Evolutionary conservation across 1,140 invertebrate species (phyloP).

Genomic region (Drosophila rhopaloa): DNA sequence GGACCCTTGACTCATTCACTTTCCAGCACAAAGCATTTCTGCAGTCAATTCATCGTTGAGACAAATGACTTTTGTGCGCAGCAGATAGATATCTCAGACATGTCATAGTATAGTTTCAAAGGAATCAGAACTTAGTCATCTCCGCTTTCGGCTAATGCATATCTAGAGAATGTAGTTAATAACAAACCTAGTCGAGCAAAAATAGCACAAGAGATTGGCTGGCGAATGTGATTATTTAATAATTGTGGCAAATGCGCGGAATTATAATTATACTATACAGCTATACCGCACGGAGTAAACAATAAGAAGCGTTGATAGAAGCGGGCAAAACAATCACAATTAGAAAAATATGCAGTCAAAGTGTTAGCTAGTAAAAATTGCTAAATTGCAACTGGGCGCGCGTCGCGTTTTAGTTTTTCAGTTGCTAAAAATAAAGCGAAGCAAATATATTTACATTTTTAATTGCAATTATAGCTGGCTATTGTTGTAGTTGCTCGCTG

Average conservation of each 20-base stretch:
- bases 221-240: constrained; percentile 79
- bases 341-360: constrained; percentile 65
- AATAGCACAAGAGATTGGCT: constrained; percentile 70
- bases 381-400: constrained; percentile 74
- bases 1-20: constrained; percentile 5
- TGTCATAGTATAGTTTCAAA: constrained; percentile 46
- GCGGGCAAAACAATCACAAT: constrained; percentile 55
- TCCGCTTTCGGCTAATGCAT: background rate
- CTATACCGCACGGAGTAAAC: constrained; percentile 38
- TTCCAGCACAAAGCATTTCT: constrained; percentile 8
- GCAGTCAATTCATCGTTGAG: constrained; percentile 9
- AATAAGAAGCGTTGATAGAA: constrained; percentile 45
- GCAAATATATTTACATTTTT: constrained; percentile 80
- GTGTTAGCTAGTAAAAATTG: constrained; percentile 68
- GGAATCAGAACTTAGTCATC: constrained; percentile 60
- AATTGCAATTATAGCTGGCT: constrained; percentile 77
- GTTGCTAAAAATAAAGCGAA: constrained; percentile 76
- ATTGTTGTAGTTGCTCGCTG: constrained; percentile 57
- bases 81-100: constrained; percentile 49
- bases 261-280: constrained; percentile 65
- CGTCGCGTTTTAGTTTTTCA: constrained; percentile 60
- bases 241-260: constrained; percentile 79
- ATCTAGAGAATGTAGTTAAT: constrained; percentile 50
- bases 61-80: constrained; percentile 36
- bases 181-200: constrained; percentile 76